Evolutionary conservation across 2,113 vertebrate species (phyloP), one percentile per base, ranked within the genome.

Genomic region (Labrus mixtus): DNA sequence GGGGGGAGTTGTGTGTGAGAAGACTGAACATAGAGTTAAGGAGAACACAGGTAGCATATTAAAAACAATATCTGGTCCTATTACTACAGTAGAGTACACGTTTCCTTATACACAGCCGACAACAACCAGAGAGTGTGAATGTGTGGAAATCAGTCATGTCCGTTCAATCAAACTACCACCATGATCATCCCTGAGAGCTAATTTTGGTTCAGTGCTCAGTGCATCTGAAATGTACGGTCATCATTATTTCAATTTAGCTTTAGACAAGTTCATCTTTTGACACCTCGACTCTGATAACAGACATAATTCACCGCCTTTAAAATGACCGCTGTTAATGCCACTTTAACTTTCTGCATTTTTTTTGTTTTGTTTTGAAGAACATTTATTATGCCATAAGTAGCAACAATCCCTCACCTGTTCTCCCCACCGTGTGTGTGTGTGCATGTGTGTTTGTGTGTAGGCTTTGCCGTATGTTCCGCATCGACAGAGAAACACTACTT

Each of bases 101-200:
- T 68, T 81, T 82, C 66, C 78, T 65, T 89, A 86, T 68, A 83
- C 76, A 89, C 70, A 78, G 72, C 79, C 76, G 37, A 90, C 57
- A 76, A 65, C 43, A 67, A 74, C 68, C 69, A 76, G 71, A 68
- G 69, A 75, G 63, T 86, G 48, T 45, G 76, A 83, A 69, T 69
- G 63, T 86, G 78, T 65, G 43, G 77, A 84, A 90, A 78, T 64
- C 78, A 46, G 22, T 65, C 61, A 19, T 54, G 72, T 84, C 82
- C 61, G 39, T 77, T 77, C 46, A 20, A 72, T 65, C 64, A 81
- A 78, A 85, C 80, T 56, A 84, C 82, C 82, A 73, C 69, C 82
- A 79, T 69, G 83, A 89, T 89, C 87, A 92, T 95, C 94, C 94
- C 94, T 95, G 94, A 95, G 94, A 91, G 87, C 87, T 84, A 79